Evolutionary conservation across 2,888 invertebrate genomes (phyloP), one percentile per base, ranked within the genome.

Genomic region (Ormia ochracea): DNA sequence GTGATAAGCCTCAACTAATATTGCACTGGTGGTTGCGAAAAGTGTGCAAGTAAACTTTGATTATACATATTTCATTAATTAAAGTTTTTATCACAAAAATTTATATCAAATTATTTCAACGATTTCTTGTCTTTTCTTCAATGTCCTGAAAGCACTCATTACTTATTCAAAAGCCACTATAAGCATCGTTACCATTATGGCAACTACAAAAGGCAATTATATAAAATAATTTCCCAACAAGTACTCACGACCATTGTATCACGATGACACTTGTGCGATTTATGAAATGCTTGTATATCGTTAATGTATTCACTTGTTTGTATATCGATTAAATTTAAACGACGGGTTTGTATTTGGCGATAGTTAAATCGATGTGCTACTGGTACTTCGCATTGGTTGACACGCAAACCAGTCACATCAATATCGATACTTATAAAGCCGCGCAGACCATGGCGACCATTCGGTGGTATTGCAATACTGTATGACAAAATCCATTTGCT

Each of bases 181-280:
- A 4, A 14, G 4, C 14, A 14, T 43, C 3, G 6, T 28, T 38
- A 9, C 5, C 9, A 12, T 31, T 45, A 17, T 12, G n/a, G 0
- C 3, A 28, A 41, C 19, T 6, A 38, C 26, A 50, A 65, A 36
- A 14, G 17, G 6, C 2, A 23, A 38, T 33, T 31, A 58, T 58
- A 12, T 38, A 38, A 38, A 58, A 33, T 26, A 23, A 5, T 41
- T 26, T 26, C 36, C 9, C 6, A 17, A 4, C 2, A 26, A 31
- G 6, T 26, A 90, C 91, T 92, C 91, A 96, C 96, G 91, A 93
- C 92, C 86, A 95, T 95, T 59, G 95, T 95, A 83, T 92, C 91
- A 86, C 93, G 94, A 86, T 96, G 96, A 89, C 97, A 97, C 91
- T 96, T 96, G 90, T 97, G 97, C 21, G 96, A 96, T 82, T 96